Conservation (phyloP, 2,113 vertebrate genomes). For the Coryphaenoides rupestris region DNA sequence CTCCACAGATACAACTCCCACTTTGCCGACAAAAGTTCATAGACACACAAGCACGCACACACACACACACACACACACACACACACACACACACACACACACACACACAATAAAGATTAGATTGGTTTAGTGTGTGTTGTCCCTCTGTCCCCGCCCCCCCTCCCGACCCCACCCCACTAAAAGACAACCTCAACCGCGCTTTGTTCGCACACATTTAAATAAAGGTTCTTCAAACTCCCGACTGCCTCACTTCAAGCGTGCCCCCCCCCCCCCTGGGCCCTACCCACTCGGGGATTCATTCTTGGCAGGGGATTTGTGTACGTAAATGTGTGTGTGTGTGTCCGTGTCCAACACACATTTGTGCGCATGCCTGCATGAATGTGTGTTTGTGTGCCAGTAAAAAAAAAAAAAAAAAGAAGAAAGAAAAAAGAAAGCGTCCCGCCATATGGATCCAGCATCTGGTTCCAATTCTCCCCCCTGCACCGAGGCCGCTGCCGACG, state of each 20-base stretch:
- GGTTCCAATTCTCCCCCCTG: constrained; percentile 60
- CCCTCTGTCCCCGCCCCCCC: constrained; percentile 23
- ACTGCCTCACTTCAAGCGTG: constrained; percentile 8
- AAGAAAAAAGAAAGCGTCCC: too few relatives aligned
- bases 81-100: too few relatives aligned
- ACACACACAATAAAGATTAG: too few relatives aligned
- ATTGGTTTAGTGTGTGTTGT: constrained; percentile 31
- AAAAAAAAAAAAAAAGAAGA: constrained; percentile 37
- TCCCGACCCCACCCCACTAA: constrained; percentile 48
- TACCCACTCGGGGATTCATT: background rate
- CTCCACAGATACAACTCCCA: background rate
- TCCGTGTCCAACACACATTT: too few relatives aligned
- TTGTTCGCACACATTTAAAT: constrained; percentile 47
- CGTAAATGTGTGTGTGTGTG: constrained; percentile 8
- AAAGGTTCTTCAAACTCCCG: constrained; percentile 32
- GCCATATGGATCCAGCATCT: constrained; percentile 61
- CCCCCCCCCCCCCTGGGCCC: background rate
- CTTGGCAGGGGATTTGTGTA: constrained; percentile 31
- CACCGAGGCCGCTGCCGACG: constrained; percentile 53
- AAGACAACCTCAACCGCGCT: constrained; percentile 38
- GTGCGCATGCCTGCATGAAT: constrained; percentile 1
- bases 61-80: too few relatives aligned
- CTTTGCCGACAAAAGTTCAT: background rate
- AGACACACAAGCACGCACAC: too few relatives aligned
- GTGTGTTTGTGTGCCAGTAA: constrained; percentile 38